phyloP scores from a whole-genome alignment of 2,113 vertebrate species.

The Podiceps cristatus region DNA sequence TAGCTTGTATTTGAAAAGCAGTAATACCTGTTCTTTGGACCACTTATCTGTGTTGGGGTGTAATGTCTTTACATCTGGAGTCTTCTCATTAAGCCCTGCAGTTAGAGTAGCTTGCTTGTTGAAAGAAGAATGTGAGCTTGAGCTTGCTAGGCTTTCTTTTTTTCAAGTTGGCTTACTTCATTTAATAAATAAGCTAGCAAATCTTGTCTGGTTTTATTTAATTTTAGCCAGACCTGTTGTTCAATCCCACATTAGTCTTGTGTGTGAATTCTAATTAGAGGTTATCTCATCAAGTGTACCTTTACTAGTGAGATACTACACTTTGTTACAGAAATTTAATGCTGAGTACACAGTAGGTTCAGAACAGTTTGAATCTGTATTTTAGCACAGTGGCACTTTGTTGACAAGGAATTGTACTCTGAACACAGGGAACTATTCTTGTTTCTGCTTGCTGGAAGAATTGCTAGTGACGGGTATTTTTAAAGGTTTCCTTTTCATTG shows the following conservation, averaged over 20 bases:
- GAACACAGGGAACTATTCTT: not conserved
- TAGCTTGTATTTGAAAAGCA: not conserved
- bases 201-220: not conserved
- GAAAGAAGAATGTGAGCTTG: not conserved
- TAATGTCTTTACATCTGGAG: not conserved
- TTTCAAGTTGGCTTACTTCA: not conserved
- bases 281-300: not conserved
- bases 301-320: not conserved
- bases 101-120: not conserved
- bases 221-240: not conserved
- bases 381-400: slow-evolving; percentile 32
- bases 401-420: not conserved
- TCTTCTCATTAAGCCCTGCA: not conserved
- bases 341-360: not conserved
- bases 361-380: not conserved
- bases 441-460: not conserved
- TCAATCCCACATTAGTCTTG: not conserved
- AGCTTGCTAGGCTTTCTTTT: not conserved
- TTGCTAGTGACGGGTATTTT: not conserved
- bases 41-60: not conserved
- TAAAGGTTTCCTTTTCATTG: not conserved
- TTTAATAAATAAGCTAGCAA: not conserved
- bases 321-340: not conserved
- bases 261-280: not conserved
- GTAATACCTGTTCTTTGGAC: slow-evolving; percentile 39